Percentiles rank a stretch among this genome's conserved stretches.
phyloP scores from a whole-genome alignment of 2,888 invertebrate genomes.

The Drosophila leonis region DNA sequence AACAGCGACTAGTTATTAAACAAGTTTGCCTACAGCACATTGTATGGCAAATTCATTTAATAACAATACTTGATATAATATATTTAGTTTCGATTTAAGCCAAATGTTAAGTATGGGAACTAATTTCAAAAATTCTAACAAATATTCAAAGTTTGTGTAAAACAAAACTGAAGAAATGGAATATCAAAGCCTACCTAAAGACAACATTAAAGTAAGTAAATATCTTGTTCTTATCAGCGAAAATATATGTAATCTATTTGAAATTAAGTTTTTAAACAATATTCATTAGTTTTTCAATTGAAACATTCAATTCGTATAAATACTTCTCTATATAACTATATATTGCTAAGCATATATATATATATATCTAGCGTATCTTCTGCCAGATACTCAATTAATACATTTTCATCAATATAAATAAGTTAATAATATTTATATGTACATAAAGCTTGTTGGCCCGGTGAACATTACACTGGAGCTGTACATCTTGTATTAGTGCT shows the following conservation, averaged over 20 bases:
- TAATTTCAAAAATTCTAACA: neutral
- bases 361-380: slow-evolving; percentile 2
- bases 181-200: neutral
- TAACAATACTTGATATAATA: neutral
- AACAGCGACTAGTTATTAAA: neutral
- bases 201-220: neutral
- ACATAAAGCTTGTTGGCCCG: slow-evolving; percentile 64
- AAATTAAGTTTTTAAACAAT: neutral
- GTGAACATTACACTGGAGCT: slow-evolving; percentile 30
- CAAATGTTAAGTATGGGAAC: neutral
- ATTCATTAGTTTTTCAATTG: neutral
- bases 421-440: slow-evolving; percentile 49
- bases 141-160: neutral
- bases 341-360: slow-evolving; percentile 19
- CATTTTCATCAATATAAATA: slow-evolving; percentile 26
- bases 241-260: neutral
- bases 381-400: slow-evolving; percentile 51
- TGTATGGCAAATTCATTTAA: neutral
- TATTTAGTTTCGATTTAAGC: neutral
- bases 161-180: neutral
- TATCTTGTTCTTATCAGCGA: neutral
- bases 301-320: slow-evolving; percentile 2
- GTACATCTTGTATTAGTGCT: slow-evolving; percentile 16
- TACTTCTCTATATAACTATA: neutral
- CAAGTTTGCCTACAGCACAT: slow-evolving; percentile 11